phyloP scores from a whole-genome alignment of 23 tunicate genomes.

The Trididemnum nubilum region DNA sequence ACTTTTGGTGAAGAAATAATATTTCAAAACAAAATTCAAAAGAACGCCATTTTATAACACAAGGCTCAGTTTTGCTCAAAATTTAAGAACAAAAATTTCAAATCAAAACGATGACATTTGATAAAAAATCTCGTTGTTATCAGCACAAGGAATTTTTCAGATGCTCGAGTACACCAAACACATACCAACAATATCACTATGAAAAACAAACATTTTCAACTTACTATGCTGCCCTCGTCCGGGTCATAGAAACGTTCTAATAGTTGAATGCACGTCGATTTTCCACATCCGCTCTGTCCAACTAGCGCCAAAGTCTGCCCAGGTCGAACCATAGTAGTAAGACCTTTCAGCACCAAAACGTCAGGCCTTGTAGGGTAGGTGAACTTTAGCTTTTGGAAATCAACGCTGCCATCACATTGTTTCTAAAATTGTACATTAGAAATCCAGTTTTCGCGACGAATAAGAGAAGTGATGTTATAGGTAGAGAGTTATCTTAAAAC shows the following conservation, averaged over 20 bases:
- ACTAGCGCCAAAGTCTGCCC: slow-evolving; percentile 86
- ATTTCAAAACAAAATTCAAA: too few relatives aligned
- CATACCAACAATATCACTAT: too few relatives aligned
- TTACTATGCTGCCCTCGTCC: slow-evolving; percentile 48
- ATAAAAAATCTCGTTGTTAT: too few relatives aligned
- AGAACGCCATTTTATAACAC: too few relatives aligned
- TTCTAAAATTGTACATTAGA: slow-evolving; percentile 1
- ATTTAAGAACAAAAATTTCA: too few relatives aligned
- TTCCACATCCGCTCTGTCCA: slow-evolving; percentile 76
- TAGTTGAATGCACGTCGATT: slow-evolving; percentile 65
- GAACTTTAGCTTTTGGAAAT: slow-evolving; percentile 37
- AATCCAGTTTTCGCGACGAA: neutral
- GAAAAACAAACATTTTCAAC: too few relatives aligned
- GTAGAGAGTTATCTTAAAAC: too few relatives aligned
- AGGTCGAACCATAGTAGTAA: slow-evolving; percentile 19
- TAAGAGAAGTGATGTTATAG: slow-evolving; percentile 1
- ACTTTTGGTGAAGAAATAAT: too few relatives aligned
- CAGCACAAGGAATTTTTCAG: too few relatives aligned
- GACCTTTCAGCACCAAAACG: slow-evolving; percentile 42
- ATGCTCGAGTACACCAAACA: too few relatives aligned
- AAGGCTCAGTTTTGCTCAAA: too few relatives aligned
- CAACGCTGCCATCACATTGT: slow-evolving; percentile 32
- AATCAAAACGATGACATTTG: too few relatives aligned
- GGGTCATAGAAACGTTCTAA: slow-evolving; percentile 66
- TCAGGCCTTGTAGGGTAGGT: slow-evolving; percentile 69